Evolutionary conservation across 2,888 invertebrate genomes (phyloP), one percentile per base, ranked within the genome.

Genomic region (Archaeoteleia sp.): DNA sequence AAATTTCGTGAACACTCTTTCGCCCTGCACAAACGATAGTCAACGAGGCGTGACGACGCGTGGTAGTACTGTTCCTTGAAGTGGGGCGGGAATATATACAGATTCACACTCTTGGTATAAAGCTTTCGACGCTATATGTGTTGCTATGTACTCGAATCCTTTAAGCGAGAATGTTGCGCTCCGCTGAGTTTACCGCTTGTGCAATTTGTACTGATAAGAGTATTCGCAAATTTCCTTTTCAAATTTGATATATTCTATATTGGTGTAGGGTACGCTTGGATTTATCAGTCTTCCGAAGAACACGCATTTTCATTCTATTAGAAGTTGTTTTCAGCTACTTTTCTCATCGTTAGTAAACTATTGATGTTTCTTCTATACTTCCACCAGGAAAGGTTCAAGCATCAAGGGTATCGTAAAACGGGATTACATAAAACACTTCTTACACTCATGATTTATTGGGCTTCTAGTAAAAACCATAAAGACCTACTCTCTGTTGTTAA

Each of bases 11-110:
- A 54, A 42, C 42, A 48, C 48, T 46, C 40, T 62, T 62, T 54
- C 35, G 46, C 40, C 13, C 20, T 40, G 32, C 61, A 53, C 29
- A 39, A 61, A 61, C 30, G 53, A 45, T 39, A 53, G 17, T 51
- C 51, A 53, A 61, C 61, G 53, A 61, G 53, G 61, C 53, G 45
- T 53, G 61, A 53, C 45, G 51, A 53, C 30, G 61, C 61, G 35
- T 45, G 37, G 43, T 40, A 46, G 30, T 32, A 43, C 42, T 20
- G 40, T 49, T 61, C 46, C 46, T 46, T 54, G 39, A 45, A 61
- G 61, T 61, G 39, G 39, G 61, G 10, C 37, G 23, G 10, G 23
- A 20, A 46, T 61, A 53, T 40, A 61, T 53, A 53, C 35, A 61
- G 32, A 45, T 61, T 60, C 53, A 53, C 43, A 43, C 32, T 39